These are phyloP conservation scores for Rhamnusium bicolor DNA, from an alignment of 2,888 invertebrate species.

Conservation along the genomic window DNA sequence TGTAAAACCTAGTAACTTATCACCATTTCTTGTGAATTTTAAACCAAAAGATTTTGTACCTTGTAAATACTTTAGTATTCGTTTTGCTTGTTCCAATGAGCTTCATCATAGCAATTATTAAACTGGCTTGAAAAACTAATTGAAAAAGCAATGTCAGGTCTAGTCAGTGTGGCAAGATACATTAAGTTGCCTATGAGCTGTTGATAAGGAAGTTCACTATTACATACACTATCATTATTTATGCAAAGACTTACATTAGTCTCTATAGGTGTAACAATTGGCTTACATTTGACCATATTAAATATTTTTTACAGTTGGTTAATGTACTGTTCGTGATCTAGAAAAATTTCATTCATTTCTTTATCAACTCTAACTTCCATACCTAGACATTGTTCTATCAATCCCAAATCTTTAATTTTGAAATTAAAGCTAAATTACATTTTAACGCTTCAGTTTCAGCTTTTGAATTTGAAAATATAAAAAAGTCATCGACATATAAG, in stretches of 20 bases:
- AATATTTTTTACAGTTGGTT: constrained; percentile 35
- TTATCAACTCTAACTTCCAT: constrained; percentile 3
- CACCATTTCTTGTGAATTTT: constrained; percentile 39
- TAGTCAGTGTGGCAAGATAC: constrained; percentile 42
- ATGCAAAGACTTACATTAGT: neutral
- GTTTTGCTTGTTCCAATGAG: too few relatives aligned
- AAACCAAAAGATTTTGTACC: constrained; percentile 44
- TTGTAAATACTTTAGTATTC: constrained; percentile 42
- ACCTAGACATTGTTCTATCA: constrained; percentile 1
- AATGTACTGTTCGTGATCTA: constrained; percentile 12
- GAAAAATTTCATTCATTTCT: neutral
- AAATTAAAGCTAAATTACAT: neutral
- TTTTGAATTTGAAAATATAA: neutral
- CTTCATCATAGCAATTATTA: too few relatives aligned
- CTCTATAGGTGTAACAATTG: constrained; percentile 42
- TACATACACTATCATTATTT: neutral
- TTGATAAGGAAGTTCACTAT: too few relatives aligned
- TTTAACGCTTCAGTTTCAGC: neutral
- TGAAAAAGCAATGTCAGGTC: constrained; percentile 44
- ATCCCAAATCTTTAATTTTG: too few relatives aligned
- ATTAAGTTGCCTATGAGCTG: constrained; percentile 23
- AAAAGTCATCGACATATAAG: constrained; percentile 12
- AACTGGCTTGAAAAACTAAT: constrained; percentile 44
- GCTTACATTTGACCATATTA: constrained; percentile 39
- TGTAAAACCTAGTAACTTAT: constrained; percentile 41